Conservation (phyloP, 2,888 invertebrate genomes). For the Criorhina ranunculi region DNA sequence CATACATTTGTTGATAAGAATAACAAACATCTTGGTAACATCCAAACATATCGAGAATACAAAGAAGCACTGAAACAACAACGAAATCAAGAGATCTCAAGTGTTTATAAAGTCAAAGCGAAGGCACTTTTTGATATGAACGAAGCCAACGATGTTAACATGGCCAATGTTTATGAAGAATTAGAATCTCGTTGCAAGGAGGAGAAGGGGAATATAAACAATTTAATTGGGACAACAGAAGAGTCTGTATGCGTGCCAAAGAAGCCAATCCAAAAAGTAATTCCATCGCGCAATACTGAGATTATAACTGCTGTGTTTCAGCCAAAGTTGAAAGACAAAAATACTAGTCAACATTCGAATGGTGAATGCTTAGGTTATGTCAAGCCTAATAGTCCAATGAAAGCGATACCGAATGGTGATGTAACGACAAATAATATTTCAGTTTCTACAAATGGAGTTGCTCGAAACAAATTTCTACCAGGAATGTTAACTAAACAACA, state of each 20-base stretch:
- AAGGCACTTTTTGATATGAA: slow-evolving; percentile 82
- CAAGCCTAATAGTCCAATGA: slow-evolving; percentile 84
- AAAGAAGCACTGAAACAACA: slow-evolving; percentile 95
- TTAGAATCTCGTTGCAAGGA: slow-evolving; percentile 78
- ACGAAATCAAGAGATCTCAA: slow-evolving; percentile 90
- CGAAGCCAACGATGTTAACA: slow-evolving; percentile 74
- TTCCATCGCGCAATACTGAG: slow-evolving; percentile 89
- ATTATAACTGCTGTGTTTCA: slow-evolving; percentile 78
- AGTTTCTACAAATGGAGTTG: slow-evolving; percentile 79
- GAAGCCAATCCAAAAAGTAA: slow-evolving; percentile 92
- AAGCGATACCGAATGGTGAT: slow-evolving; percentile 77
- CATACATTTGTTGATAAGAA: slow-evolving; percentile 81
- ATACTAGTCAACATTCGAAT: slow-evolving; percentile 71
- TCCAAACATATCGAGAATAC: slow-evolving; percentile 89
- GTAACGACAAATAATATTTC: slow-evolving; percentile 80
- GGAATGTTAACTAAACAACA: slow-evolving; percentile 77
- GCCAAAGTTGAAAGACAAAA: slow-evolving; percentile 58
- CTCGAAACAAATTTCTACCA: slow-evolving; percentile 70
- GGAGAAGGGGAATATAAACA: slow-evolving; percentile 56
- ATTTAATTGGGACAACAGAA: slow-evolving; percentile 76
- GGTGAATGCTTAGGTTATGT: slow-evolving; percentile 85
- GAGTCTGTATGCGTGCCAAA: slow-evolving; percentile 82
- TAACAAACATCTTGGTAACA: slow-evolving; percentile 82
- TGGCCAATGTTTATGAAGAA: slow-evolving; percentile 58
- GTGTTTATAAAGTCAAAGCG: slow-evolving; percentile 87